Base-by-base conservation (phyloP, 2,113 vertebrate species). In the Trogon melanurus region DNA sequence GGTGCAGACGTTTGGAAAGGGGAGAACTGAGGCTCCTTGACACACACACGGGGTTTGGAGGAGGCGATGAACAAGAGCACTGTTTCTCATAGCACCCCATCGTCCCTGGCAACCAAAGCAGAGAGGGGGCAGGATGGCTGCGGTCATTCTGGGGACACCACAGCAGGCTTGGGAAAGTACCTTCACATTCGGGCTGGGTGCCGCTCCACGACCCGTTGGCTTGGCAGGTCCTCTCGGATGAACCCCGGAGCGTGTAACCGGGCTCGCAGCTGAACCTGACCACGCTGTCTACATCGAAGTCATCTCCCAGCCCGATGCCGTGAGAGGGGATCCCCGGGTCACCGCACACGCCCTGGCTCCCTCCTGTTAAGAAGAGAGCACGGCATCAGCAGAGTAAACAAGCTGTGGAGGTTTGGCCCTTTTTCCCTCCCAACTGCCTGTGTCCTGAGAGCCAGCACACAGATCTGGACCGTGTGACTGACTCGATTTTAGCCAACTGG, bases 231-330 rank as follows among this genome's bases (percentile, higher is more conserved):
- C 99, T 98, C 93, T 99, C 99, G 1, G 99, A 98, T 0, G 99
- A 99, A 2, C 99, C 99, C n/a, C 97, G 97, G 25, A 99, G 98
- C 5, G 13, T 3, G 38, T 99, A 99, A 18, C 99, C 99, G 0
- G 99, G 98, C 96, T 99, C 99, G 18, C 99, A 99, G 97, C 99
- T 99, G 93, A 99, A 99, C 66, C 98, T 96, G 25, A 99, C 98
- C 58, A 98, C 83, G 47, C 98, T 98, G 89, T 98, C 98, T 3
- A 97, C 97, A 0, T 81, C 97, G 19, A 99, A 99, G 88, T 98
- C 98, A 3, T 99, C 99, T 8, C 99, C 99, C 79, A 99, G 97
- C 11, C 99, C 98, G 11, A 99, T 99, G 17, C 99, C 99, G 0
- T 99, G 99, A 0, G 98, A 98, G 0, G 99, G 99, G 73, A 99